phyloP scores from a whole-genome alignment of 92 coral and sea anemone genomes.

The Bergia sp. region DNA sequence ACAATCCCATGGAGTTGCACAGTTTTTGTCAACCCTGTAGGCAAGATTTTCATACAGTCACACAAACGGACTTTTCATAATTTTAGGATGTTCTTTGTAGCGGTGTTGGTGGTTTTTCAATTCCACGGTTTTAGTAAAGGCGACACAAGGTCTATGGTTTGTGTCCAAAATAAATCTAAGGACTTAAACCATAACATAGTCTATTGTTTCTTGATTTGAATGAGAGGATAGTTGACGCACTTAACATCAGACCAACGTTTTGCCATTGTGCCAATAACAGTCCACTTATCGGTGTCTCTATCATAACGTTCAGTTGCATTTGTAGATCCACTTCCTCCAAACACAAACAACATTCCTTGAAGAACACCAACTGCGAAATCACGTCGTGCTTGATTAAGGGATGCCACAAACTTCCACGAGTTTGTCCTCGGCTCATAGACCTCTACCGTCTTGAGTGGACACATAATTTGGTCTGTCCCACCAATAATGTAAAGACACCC shows the following conservation, averaged over 20 bases:
- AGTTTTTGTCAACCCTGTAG: too few relatives aligned
- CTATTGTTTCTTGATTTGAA: conserved; percentile 40
- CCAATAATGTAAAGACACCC: conserved; percentile 66
- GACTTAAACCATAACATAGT: too few relatives aligned
- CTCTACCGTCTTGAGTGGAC: conserved; percentile 63
- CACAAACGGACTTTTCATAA: too few relatives aligned
- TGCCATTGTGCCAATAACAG: conserved; percentile 58
- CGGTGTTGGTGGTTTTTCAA: too few relatives aligned
- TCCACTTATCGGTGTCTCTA: conserved; percentile 69
- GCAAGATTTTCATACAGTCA: too few relatives aligned
- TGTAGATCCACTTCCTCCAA: conserved; percentile 77
- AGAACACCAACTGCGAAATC: conserved; percentile 76
- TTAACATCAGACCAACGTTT: conserved; percentile 77
- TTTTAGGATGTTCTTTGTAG: too few relatives aligned
- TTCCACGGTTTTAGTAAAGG: too few relatives aligned
- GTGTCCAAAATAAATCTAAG: too few relatives aligned
- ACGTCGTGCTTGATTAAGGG: conserved; percentile 68
- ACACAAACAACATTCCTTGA: conserved; percentile 74
- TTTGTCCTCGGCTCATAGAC: conserved; percentile 54
- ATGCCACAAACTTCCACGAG: conserved; percentile 65
- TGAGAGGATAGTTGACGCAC: conserved; percentile 69
- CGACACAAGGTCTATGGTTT: too few relatives aligned
- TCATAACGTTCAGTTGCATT: conserved; percentile 69
- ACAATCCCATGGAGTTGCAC: too few relatives aligned
- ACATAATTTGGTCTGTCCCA: conserved; percentile 64